These are phyloP conservation scores for Troilus luridus DNA, from an alignment of 2,888 invertebrate genomes.

Conservation along the genomic window DNA sequence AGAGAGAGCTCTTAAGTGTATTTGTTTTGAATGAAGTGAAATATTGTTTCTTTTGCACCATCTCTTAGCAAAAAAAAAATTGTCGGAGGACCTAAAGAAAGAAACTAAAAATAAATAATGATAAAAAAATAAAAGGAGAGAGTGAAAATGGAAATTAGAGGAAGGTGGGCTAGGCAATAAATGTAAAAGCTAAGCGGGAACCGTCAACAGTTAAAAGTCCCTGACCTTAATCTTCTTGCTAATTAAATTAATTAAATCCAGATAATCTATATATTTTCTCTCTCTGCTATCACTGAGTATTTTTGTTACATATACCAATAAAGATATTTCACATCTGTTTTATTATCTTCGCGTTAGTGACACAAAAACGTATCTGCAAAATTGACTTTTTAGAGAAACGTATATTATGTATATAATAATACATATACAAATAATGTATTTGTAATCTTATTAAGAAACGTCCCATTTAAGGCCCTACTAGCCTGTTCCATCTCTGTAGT, in stretches of 20 bases:
- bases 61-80: background rate
- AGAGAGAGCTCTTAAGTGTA: constrained; percentile 26
- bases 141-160: constrained; percentile 38
- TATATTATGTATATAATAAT: no score
- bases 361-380: no score
- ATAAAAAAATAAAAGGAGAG: background rate
- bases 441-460: no score
- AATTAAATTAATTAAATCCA: constrained; percentile 43
- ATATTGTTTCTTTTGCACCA: constrained; percentile 13
- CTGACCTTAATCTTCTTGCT: background rate
- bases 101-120: constrained; percentile 33
- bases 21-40: constrained; percentile 40
- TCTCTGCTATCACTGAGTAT: background rate
- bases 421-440: no score
- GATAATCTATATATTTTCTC: background rate
- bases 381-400: no score
- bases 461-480: no score
- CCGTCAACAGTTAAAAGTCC: background rate
- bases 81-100: background rate
- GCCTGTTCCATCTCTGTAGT: no score
- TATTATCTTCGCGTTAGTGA: no score
- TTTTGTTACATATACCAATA: no score
- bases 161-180: background rate
- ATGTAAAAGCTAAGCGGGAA: background rate
- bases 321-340: no score